A percentile compares a stretch with the other conserved stretches of the same genome.
These are phyloP conservation scores for Phalacrocorax carbo DNA, from an alignment of 2,113 vertebrate species.

Conservation along the genomic window DNA sequence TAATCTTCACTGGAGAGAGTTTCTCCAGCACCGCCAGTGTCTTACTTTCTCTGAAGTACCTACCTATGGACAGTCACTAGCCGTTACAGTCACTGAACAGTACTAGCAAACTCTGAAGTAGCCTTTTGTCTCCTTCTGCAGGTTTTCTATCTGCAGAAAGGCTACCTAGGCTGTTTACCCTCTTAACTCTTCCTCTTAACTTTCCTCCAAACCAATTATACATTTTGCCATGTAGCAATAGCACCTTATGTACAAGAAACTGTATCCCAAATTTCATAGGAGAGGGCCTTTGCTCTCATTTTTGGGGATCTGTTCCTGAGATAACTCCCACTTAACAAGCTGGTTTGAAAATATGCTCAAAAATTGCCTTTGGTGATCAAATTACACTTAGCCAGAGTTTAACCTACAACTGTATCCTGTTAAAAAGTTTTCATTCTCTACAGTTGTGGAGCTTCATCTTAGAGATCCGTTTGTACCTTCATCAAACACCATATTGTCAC, in stretches of 20 bases:
- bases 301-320: not conserved
- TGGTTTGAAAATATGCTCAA: not conserved
- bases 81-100: not conserved
- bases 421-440: not conserved
- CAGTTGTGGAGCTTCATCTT: not conserved
- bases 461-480: not conserved
- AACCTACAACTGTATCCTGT: not conserved
- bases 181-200: not conserved
- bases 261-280: not conserved
- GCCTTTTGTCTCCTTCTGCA: not conserved
- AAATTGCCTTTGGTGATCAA: not conserved
- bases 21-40: not conserved
- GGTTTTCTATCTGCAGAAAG: no score
- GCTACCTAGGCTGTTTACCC: not conserved
- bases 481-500: not conserved
- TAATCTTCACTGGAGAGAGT: not conserved
- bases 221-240: not conserved
- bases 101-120: not conserved
- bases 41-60: not conserved
- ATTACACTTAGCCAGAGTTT: not conserved
- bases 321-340: not conserved
- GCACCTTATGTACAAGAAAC: not conserved
- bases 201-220: not conserved
- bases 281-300: not conserved
- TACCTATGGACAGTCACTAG: not conserved